Percentiles rank a stretch among this genome's conserved stretches.
Evolutionary conservation across 2,797 vertebrate genomes (phyloP).

Genomic region (Neostethus bicornis): DNA sequence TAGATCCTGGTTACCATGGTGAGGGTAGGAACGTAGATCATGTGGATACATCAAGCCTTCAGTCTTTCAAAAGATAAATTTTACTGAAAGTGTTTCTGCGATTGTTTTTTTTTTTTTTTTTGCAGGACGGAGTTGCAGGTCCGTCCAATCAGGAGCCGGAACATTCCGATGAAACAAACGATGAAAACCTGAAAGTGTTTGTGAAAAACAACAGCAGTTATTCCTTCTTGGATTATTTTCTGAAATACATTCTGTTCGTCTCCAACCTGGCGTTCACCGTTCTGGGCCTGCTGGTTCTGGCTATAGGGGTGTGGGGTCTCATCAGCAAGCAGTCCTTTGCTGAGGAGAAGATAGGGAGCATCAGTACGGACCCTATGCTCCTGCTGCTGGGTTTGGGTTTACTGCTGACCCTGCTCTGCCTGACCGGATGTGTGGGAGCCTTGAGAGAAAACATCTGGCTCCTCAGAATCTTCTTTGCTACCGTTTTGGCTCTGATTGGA

Average conservation of each 20-base stretch:
- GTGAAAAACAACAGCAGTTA: slow-evolving; percentile 13
- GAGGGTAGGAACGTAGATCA: no score
- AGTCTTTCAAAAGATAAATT: no score
- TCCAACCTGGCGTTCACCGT: slow-evolving; percentile 86
- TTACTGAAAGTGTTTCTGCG: no score
- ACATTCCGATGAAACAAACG: no score
- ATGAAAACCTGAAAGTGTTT: no score
- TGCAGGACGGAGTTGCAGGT: no score
- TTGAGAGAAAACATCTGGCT: slow-evolving; percentile 84
- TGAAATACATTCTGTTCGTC: slow-evolving; percentile 82
- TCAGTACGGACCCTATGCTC: slow-evolving; percentile 88
- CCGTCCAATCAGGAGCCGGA: no score
- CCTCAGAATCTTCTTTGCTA: slow-evolving; percentile 78
- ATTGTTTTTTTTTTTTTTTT: no score
- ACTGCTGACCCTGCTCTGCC: slow-evolving; percentile 75
- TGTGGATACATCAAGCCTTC: no score
- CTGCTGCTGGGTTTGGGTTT: slow-evolving; percentile 78
- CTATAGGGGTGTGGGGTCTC: slow-evolving; percentile 88
- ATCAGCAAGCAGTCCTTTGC: slow-evolving; percentile 82
- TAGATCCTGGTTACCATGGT: no score
- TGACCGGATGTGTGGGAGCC: slow-evolving; percentile 85
- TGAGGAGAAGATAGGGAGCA: slow-evolving; percentile 67
- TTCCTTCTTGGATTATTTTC: slow-evolving; percentile 67
- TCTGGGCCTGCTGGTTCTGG: slow-evolving; percentile 80
- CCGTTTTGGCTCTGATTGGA: slow-evolving; percentile 69